phyloP scores from a whole-genome alignment of 2,888 invertebrate genomes.

The Papilio elwesi region DNA sequence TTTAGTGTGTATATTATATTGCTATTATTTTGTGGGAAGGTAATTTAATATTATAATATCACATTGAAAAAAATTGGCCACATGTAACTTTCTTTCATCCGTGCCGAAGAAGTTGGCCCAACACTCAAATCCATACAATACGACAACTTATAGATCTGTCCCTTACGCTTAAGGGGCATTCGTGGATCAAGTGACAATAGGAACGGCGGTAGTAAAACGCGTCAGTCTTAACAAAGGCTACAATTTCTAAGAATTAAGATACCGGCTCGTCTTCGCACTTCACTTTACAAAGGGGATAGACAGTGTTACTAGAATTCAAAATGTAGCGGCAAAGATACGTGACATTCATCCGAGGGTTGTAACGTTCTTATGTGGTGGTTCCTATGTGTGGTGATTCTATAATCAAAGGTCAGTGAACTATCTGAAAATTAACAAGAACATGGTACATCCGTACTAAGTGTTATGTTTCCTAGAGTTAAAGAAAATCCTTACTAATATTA shows the following conservation, averaged over 20 bases:
- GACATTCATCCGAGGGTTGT: background rate
- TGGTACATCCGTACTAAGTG: background rate
- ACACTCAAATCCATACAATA: too few species aligned
- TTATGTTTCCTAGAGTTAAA: background rate
- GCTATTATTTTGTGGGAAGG: too few species aligned
- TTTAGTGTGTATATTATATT: too few species aligned
- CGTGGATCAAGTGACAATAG: too few species aligned
- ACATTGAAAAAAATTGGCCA: too few species aligned
- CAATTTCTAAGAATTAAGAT: background rate
- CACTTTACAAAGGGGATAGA: background rate
- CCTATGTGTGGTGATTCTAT: too few species aligned
- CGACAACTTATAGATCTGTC: too few species aligned
- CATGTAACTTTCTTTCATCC: too few species aligned
- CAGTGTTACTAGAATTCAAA: background rate
- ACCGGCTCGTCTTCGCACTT: background rate
- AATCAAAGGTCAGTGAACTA: background rate
- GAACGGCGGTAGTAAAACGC: too few species aligned
- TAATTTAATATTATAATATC: too few species aligned
- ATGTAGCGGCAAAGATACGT: background rate
- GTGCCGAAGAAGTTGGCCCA: too few species aligned
- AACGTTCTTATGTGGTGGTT: background rate
- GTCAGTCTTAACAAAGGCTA: background rate
- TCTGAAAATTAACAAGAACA: background rate
- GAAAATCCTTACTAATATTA: background rate
- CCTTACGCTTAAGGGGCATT: too few species aligned